phyloP scores from a whole-genome alignment of 1,140 invertebrate species.

The Drosophila novamexicana region DNA sequence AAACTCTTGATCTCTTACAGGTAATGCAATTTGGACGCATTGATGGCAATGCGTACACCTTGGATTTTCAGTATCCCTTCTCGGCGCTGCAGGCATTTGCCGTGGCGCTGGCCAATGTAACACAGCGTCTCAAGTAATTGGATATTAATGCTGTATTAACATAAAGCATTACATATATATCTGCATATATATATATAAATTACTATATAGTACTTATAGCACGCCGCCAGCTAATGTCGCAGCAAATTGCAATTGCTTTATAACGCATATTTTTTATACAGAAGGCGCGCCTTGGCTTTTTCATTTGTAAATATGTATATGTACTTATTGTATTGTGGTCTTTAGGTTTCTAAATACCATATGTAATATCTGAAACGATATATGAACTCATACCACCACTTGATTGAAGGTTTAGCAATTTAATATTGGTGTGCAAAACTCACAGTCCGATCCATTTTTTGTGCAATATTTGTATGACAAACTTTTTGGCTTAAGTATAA shows the following conservation, averaged over 20 bases:
- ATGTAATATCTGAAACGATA: constrained; percentile 4
- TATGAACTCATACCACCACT: constrained; percentile 74
- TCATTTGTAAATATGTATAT: constrained; percentile 75
- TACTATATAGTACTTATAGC: constrained; percentile 25
- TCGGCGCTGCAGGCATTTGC: constrained; percentile 99
- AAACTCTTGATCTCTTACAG: constrained; percentile 85
- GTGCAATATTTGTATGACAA: constrained; percentile 83
- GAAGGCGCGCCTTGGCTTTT: constrained; percentile 43
- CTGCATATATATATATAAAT: not conserved
- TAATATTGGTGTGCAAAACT: constrained; percentile 61
- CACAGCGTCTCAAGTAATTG: constrained; percentile 96
- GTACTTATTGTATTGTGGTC: constrained; percentile 64
- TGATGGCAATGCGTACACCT: constrained; percentile 98
- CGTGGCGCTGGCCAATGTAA: constrained; percentile 98
- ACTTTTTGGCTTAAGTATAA: constrained; percentile 76
- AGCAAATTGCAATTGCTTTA: constrained; percentile 38
- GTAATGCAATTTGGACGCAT: constrained; percentile 99
- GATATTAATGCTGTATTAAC: constrained; percentile 41
- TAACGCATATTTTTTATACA: constrained; percentile 52
- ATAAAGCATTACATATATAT: constrained; percentile 27
- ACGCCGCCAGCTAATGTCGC: constrained; percentile 37
- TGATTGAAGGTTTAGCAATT: constrained; percentile 67
- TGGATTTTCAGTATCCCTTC: constrained; percentile 99
- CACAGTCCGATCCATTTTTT: constrained; percentile 81
- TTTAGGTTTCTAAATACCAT: constrained; percentile 71